Base-by-base conservation (phyloP, 2,113 vertebrate species). In the Mionectes macconnelli region DNA sequence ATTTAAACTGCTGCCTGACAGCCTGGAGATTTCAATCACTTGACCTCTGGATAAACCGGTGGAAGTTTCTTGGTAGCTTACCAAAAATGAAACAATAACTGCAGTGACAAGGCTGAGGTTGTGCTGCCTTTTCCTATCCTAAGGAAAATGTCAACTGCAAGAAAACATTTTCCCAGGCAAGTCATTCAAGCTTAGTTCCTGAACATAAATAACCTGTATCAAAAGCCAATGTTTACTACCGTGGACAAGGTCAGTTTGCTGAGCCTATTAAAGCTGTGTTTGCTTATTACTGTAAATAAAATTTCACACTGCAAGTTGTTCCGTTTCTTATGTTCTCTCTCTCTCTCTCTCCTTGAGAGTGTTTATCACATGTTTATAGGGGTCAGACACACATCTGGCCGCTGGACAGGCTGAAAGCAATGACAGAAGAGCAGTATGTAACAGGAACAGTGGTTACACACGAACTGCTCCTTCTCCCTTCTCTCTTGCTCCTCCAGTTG, bases 1-100 rank as follows among this genome's bases (percentile, higher is more conserved):
- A 77, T 19, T 57, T 31, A 21, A 78, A 44, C 10, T 37, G 19
- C 3, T 60, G 45, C 23, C 35, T 35, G 39, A 63, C 18, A 2
- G 12, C 50, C 44, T 72, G 24, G 17, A 82, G 63, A 60, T 12
- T 57, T 30, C 63, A 70, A 53, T 66, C 42, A 53, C 39, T 31
- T 18, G 40, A 81, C 44, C 60, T 89, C 85, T 57, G 10, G 8
- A 2, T 42, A 44, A 14, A 90, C 35, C 68, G 24, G 0, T 12
- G 5, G 73, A 84, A 80, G 84, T 55, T 68, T 79, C 68, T 89
- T 84, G 42, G 76, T 89, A 90, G 39, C 47, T 81, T 56, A 77
- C 85, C 57, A 90, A 83, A 96, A 89, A 80, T 35, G 50, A 93
- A 96, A 74, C 84, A 94, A 25, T 40, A 92, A 90, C 40, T 47